These are phyloP conservation scores for Euleptes europaea DNA, from an alignment of 2,113 vertebrate species.

Conservation along the genomic window DNA sequence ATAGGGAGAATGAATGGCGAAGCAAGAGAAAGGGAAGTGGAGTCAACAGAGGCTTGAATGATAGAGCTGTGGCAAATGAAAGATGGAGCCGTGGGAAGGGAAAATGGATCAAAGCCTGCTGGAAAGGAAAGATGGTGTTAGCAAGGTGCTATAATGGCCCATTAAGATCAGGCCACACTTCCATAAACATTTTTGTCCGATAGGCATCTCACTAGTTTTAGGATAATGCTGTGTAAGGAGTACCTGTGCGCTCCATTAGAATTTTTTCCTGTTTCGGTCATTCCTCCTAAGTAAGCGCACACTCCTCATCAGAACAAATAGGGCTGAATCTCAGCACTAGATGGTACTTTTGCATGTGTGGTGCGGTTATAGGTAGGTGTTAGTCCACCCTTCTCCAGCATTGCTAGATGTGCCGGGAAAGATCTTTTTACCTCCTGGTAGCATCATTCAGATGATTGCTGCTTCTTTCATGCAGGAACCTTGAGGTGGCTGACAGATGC, in stretches of 20 bases:
- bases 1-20: neutral
- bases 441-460: fast-evolving
- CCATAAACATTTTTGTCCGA: too few species aligned
- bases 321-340: neutral
- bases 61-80: neutral
- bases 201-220: neutral
- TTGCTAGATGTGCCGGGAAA: neutral
- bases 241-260: neutral
- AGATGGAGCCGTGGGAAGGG: neutral
- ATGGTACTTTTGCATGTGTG: neutral
- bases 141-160: neutral
- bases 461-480: neutral
- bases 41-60: neutral
- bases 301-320: neutral
- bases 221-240: neutral
- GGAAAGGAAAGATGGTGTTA: neutral
- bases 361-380: neutral
- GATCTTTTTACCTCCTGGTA: neutral
- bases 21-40: neutral
- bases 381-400: neutral
- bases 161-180: neutral
- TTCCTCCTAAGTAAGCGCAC: neutral
- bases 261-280: neutral
- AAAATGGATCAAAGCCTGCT: neutral
- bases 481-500: neutral